Conservation (phyloP, 2,797 vertebrate species). For the Paramormyrops hopkinsi region DNA sequence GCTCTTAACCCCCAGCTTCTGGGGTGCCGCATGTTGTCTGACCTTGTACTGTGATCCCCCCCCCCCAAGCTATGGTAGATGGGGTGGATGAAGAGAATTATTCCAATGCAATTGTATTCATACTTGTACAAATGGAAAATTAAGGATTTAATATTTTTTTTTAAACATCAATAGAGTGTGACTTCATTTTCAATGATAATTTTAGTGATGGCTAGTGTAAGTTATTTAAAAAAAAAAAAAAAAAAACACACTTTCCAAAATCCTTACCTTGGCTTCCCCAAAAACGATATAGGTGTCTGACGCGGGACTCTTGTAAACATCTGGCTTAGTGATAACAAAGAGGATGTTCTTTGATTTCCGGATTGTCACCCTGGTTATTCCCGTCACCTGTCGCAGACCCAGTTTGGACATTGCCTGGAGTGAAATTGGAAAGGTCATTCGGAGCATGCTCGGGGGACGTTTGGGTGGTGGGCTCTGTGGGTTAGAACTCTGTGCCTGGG, state of each 20-base stretch:
- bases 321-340: slow-evolving; percentile 98
- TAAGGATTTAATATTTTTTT: background rate
- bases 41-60: background rate
- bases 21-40: background rate
- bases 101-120: background rate
- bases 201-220: background rate
- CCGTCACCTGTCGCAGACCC: slow-evolving; percentile 94
- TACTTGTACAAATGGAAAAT: background rate
- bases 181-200: background rate
- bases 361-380: slow-evolving; percentile 96
- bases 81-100: background rate
- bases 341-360: slow-evolving; percentile 98
- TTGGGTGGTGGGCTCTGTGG: background rate
- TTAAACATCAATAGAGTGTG: background rate
- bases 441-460: background rate
- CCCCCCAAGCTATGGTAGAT: background rate
- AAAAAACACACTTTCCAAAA: background rate
- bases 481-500: background rate
- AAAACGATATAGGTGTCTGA: slow-evolving; percentile 99
- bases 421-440: background rate
- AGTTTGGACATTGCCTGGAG: slow-evolving; percentile 93
- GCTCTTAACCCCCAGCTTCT: background rate
- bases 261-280: slow-evolving; percentile 86
- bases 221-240: background rate
- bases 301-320: slow-evolving; percentile 96